Evolutionary conservation across 2,113 vertebrate genomes (phyloP).

Genomic region (Odontesthes bonariensis): DNA sequence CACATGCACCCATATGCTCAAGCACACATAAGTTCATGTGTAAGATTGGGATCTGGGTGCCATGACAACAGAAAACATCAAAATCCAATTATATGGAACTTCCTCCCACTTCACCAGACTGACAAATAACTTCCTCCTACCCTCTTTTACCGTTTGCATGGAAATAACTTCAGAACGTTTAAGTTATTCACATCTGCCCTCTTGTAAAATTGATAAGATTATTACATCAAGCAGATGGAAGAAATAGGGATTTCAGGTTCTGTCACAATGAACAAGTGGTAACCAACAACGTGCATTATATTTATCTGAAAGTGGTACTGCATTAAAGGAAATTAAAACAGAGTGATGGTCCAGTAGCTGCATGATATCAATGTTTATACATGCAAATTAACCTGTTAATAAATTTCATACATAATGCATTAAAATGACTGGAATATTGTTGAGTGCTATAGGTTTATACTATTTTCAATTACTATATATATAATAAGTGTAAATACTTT

Average conservation of each 20-base stretch:
- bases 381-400: conserved; percentile 16
- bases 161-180: conserved; percentile 69
- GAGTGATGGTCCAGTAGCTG: conserved; percentile 11
- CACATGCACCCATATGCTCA: background rate
- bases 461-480: too few species aligned
- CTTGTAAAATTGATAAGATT: conserved; percentile 59
- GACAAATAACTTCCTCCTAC: conserved; percentile 76
- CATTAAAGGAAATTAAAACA: conserved; percentile 7
- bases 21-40: conserved; percentile 38
- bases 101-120: conserved; percentile 81
- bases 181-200: conserved; percentile 69
- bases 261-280: conserved; percentile 31
- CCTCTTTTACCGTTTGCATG: conserved; percentile 54
- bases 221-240: conserved; percentile 39
- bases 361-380: conserved; percentile 24
- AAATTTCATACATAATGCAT: conserved; percentile 19
- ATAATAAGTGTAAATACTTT: too few species aligned
- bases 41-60: conserved; percentile 76
- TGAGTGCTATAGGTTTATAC: too few species aligned
- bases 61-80: conserved; percentile 83
- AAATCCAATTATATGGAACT: conserved; percentile 83
- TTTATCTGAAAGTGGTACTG: conserved; percentile 16
- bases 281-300: conserved; percentile 25
- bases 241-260: conserved; percentile 25
- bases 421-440: conserved; percentile 3